phyloP scores from a whole-genome alignment of 2,888 invertebrate genomes.

The Drosophila seclusa region DNA sequence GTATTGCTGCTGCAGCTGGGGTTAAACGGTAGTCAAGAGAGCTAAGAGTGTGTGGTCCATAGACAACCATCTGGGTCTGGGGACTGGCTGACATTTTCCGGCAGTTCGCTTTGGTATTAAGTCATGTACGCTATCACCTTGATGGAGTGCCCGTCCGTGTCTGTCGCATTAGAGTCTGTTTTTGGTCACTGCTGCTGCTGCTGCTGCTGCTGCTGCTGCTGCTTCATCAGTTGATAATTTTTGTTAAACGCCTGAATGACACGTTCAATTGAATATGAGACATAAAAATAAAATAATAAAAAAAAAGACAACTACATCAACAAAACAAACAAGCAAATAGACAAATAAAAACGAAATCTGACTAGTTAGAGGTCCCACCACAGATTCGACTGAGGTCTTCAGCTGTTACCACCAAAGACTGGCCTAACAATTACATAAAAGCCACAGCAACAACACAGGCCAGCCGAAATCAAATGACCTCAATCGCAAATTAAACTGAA shows the following conservation, averaged over 20 bases:
- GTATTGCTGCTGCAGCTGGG: conserved; percentile 14
- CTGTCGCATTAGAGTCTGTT: conserved; percentile 13
- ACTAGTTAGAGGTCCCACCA: conserved; percentile 44
- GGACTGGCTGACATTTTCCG: conserved; percentile 20
- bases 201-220: conserved; percentile 10
- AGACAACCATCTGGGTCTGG: conserved; percentile 27
- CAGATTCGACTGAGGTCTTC: conserved; percentile 32
- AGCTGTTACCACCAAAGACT: conserved; percentile 40
- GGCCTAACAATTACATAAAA: conserved; percentile 62
- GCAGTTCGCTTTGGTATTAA: conserved; percentile 14
- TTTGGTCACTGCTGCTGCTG: conserved; percentile 11
- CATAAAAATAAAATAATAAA: conserved; percentile 26
- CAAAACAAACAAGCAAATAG: conserved; percentile 10
- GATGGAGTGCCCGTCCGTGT: conserved; percentile 20
- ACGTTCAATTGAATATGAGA: conserved; percentile 76
- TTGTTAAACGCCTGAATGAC: conserved; percentile 72
- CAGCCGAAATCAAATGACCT: conserved; percentile 72
- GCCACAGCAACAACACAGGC: conserved; percentile 39
- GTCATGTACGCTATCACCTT: conserved; percentile 44
- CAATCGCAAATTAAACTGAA: conserved; percentile 76
- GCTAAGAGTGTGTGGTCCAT: background rate
- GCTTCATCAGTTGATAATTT: conserved; percentile 39
- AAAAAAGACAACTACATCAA: conserved; percentile 1
- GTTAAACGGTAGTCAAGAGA: conserved; percentile 33
- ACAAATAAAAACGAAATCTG: conserved; percentile 52